phyloP scores from a whole-genome alignment of 2,888 invertebrate genomes.

The Opisthograptis luteolata region DNA sequence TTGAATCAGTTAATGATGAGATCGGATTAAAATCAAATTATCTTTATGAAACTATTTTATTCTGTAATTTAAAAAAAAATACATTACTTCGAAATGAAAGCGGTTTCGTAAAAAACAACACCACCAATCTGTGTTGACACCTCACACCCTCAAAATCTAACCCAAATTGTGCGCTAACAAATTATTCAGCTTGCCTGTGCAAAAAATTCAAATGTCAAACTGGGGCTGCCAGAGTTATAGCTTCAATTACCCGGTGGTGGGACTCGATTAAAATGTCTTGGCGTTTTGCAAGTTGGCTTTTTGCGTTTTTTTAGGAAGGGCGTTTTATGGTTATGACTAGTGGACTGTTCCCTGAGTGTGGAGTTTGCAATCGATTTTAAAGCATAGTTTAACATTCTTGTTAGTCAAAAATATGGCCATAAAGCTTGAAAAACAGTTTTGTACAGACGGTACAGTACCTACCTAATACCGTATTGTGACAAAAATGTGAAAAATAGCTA shows the following conservation, averaged over 20 bases:
- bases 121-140: constrained; percentile 46
- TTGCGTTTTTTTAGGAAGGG: constrained; percentile 49
- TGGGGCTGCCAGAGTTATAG: constrained; percentile 80
- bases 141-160: constrained; percentile 53
- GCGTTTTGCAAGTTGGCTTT: constrained; percentile 64
- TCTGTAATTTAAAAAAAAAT: too few relatives aligned
- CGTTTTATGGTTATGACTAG: constrained; percentile 48
- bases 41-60: too few relatives aligned
- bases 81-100: too few relatives aligned
- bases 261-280: constrained; percentile 80
- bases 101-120: too few relatives aligned
- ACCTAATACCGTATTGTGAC: too few relatives aligned
- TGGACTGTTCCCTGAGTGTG: constrained; percentile 3
- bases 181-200: constrained; percentile 70
- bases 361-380: constrained; percentile 3
- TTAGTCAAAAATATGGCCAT: neutral
- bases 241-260: constrained; percentile 74
- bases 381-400: too few relatives aligned
- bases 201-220: constrained; percentile 81
- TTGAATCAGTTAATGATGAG: too few relatives aligned
- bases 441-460: too few relatives aligned
- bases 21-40: too few relatives aligned
- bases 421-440: too few relatives aligned
- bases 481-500: too few relatives aligned
- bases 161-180: constrained; percentile 65